Evolutionary conservation across 2,797 vertebrate genomes (phyloP), one percentile per base, ranked within the genome.

Genomic region (Gallinago nigripennis): DNA sequence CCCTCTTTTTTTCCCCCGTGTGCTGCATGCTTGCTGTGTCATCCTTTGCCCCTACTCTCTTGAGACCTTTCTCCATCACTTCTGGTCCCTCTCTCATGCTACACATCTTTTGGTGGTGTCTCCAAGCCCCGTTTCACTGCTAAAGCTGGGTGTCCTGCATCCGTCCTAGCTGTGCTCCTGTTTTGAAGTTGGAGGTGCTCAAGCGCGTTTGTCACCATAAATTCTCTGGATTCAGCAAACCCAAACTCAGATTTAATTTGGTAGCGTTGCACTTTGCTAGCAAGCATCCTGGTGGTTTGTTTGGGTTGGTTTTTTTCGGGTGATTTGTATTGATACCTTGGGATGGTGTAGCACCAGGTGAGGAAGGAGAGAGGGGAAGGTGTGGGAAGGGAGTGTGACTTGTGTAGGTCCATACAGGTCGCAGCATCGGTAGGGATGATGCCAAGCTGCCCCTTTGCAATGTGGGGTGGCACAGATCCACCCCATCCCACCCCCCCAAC

Each of bases 11-110:
- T 17, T 4, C 16, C 16, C 50, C 19, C 23, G 0, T 17, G 14
- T 1, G 45, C 37, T 0, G 5, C 3, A 0, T 0, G 2, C 21
- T 51, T 41, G 65, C 25, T 5, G 31, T 0, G 0, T 24, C 51
- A 69, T 72, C 60, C 64, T 87, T 33, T 58, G 23, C 19, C 68
- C 37, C 24, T 17, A 46, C 53, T 77, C 70, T 20, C n/a, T 12
- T 4, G 50, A 43, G 73, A n/a, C 15, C 9, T n/a, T 53, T 69
- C 23, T 65, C 76, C 46, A 15, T 80, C 68, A 9, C 12, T 20
- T 48, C 69, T 33, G 35, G 28, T 58, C 39, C 30, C 43, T n/a
- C 25, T 28, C 11, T 77, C 16, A 17, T 35, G n/a, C 79, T 33
- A 35, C 58, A 3, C n/a, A 6, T 33, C 48, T 27, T 56, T 64